A percentile compares a stretch with the other conserved stretches of the same genome.
Conservation (phyloP, 1,140 invertebrate species). For the Aphis gossypii region DNA sequence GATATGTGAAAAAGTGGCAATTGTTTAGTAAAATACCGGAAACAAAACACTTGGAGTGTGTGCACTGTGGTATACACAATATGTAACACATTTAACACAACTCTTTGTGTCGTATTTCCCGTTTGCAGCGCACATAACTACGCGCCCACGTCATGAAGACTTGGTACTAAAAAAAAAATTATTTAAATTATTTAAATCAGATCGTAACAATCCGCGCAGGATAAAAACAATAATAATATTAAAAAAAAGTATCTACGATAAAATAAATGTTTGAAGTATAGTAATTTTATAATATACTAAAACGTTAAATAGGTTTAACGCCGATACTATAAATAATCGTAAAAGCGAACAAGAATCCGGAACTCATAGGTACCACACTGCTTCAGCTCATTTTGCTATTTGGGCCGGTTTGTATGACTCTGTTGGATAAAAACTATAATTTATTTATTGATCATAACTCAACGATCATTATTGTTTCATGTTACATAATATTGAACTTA, state of each 20-base stretch:
- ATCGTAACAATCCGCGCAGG: not conserved
- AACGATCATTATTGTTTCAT: too few relatives aligned
- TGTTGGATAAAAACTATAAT: too few relatives aligned
- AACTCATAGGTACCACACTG: too few relatives aligned
- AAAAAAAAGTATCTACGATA: not conserved
- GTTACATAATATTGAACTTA: too few relatives aligned
- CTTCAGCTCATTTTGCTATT: too few relatives aligned
- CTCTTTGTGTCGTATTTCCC: not conserved
- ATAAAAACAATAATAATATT: not conserved
- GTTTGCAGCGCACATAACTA: not conserved
- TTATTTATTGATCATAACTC: too few relatives aligned
- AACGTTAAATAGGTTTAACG: not conserved
- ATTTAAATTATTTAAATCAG: not conserved
- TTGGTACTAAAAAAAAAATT: not conserved
- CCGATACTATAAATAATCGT: not conserved
- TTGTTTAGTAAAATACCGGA: slow-evolving; percentile 30
- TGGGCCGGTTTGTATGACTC: too few relatives aligned
- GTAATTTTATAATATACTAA: not conserved
- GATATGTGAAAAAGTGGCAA: slow-evolving; percentile 13
- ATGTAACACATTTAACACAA: not conserved
- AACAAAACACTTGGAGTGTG: slow-evolving; percentile 17
- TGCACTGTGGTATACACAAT: too few relatives aligned
- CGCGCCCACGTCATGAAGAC: not conserved
- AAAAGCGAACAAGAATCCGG: too few relatives aligned
- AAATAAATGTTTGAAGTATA: not conserved